Conservation (phyloP, 2,797 vertebrate genomes). For the Notolabrus celidotus region DNA sequence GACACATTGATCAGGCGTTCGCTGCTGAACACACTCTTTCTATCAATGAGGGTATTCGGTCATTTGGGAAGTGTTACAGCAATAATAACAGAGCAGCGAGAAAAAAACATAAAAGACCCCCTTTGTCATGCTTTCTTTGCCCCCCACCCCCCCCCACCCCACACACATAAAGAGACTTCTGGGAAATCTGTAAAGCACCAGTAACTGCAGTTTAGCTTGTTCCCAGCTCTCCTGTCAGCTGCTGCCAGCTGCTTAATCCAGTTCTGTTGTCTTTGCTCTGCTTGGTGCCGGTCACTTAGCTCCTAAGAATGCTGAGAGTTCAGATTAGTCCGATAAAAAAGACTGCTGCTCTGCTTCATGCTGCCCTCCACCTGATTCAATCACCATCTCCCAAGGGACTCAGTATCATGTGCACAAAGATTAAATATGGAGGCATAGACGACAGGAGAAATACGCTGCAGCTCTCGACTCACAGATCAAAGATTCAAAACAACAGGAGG, state of each 20-base stretch:
- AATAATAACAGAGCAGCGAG: not conserved
- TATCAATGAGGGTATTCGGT: not conserved
- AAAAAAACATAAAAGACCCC: no score
- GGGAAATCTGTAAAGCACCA: not conserved
- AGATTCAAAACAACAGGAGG: no score
- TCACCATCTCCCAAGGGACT: not conserved
- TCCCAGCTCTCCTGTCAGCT: not conserved
- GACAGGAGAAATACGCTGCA: no score
- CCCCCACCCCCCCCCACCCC: no score
- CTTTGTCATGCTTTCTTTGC: no score
- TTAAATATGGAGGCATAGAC: no score
- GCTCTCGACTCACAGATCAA: no score
- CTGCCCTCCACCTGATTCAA: slow-evolving; percentile 2
- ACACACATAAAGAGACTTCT: not conserved
- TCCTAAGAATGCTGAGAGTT: slow-evolving; percentile 25
- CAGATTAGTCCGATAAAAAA: not conserved
- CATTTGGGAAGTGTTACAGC: not conserved
- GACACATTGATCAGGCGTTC: not conserved
- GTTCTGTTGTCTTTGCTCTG: slow-evolving; percentile 28
- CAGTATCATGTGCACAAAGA: no score
- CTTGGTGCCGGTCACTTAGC: slow-evolving; percentile 6
- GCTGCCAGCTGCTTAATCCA: slow-evolving; percentile 15
- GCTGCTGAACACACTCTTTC: not conserved
- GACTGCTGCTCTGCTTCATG: not conserved
- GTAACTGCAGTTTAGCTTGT: slow-evolving; percentile 13